Base-by-base conservation (phyloP, 2,113 vertebrate genomes). In the Cervus canadensis region DNA sequence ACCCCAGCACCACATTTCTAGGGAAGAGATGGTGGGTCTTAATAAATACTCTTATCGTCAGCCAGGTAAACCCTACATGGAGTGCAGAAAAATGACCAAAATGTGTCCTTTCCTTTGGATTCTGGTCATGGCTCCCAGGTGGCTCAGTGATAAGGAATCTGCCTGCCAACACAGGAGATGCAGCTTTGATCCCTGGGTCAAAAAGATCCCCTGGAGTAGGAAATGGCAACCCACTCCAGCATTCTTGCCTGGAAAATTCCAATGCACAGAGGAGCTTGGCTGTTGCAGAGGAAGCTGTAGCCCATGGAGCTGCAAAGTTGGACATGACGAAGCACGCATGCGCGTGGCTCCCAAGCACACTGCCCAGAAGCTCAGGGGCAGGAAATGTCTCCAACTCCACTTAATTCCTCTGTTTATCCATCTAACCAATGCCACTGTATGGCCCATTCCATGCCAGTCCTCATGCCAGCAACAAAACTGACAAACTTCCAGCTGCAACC, bases 381-480 rank as follows among this genome's bases (percentile, higher is more conserved):
- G 30, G 48, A 56, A 62, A 30, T 9, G 17, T 8, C 30, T 62
- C 56, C 48, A 36, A 0, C 13, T 86, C 67, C 67, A 36, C 28
- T 36, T 17, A 45, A 5, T 56, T 36, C 15, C 82, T 45, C 57
- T 8, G 3, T 43, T 13, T 30, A 56, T 9, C 36, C 59, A n/a
- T 36, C 16, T 5, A 28, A 45, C 67, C 33, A 2, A 12, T 0
- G 0, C 13, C 67, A 17, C 14, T 9, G 7, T 25, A 3, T n/a
- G 54, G 16, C 90, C 90, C 62, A 25, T 52, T 45, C 67, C 52
- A 6, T 2, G 28, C 23, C 81, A 92, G n/a, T 52, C 48, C 43
- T 54, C 28, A 15, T 8, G 30, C n/a, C 74, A 25, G n/a, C 19
- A 52, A 26, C 25, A 12, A 40, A 43, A 30, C 0, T 33, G 36